These are phyloP conservation scores for Ganaspis sp. DNA, from an alignment of 1,140 invertebrate species.

Conservation along the genomic window DNA sequence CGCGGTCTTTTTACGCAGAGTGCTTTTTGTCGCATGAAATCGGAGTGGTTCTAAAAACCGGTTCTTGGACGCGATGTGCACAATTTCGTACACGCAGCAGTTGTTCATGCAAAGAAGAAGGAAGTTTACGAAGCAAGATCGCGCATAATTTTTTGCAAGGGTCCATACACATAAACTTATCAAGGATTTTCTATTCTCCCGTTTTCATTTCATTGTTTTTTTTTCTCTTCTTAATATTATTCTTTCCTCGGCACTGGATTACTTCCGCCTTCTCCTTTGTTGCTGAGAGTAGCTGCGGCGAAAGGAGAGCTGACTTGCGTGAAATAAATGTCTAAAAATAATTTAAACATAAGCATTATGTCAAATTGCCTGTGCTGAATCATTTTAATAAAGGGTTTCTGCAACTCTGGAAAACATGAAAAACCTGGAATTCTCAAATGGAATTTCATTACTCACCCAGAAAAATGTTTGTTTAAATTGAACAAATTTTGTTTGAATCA, in stretches of 20 bases:
- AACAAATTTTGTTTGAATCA: no score
- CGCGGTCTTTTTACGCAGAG: neutral
- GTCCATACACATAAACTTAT: neutral
- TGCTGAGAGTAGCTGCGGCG: no score
- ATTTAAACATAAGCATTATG: conserved; percentile 29
- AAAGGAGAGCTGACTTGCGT: no score
- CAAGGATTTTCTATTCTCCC: neutral
- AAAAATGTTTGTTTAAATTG: no score
- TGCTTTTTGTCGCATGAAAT: conserved; percentile 13
- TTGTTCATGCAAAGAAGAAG: neutral
- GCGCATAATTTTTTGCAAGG: neutral
- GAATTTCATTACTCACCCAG: no score
- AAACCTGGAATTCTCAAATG: no score
- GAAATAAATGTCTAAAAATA: conserved; percentile 26
- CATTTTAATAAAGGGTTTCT: no score
- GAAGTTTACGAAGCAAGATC: neutral
- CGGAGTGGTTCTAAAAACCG: neutral
- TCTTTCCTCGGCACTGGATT: no score
- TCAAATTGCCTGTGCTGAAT: conserved; percentile 5
- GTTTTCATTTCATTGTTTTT: neutral
- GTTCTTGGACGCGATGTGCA: conserved; percentile 2
- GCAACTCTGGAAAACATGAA: no score
- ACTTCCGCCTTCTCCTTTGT: no score
- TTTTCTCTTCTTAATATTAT: no score
- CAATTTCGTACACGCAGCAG: neutral